Base-by-base conservation (phyloP, 2,888 invertebrate genomes). In the Plebejus argus region DNA sequence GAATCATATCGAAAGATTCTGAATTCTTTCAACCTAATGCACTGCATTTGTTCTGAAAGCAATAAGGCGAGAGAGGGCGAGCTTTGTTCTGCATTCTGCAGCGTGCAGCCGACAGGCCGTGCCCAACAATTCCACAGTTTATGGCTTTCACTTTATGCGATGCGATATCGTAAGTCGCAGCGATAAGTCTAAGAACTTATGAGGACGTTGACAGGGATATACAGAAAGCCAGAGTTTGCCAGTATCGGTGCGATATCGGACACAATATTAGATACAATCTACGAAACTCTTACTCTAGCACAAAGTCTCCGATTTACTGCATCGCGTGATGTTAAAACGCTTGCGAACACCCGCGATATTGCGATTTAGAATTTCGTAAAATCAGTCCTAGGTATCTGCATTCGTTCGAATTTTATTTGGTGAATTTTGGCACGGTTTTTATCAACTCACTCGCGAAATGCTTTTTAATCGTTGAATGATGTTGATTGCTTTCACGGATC, bases 361-460 rank as follows among this genome's bases (percentile, higher is more conserved):
- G 66, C 28, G 15, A 28, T 66, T 28, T 28, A 66, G 66, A 33
- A 33, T 33, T 33, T 66, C 33, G 66, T 28, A 10, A 66, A 28
- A 33, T 66, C 66, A 66, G 66, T 28, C 0, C 0, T 12, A 53
- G 53, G 53, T 53, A 23, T 23, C 15, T 28, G 28, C 15, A 66
- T 66, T 66, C 28, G 28, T 66, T 66, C 15, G 12, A 66, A 66
- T 66, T 61, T 66, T 12, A 23, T 66, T 58, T 7, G 20, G 10
- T 8, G n/a, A 20, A 58, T 58, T 58, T 58, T 20, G 58, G 23
- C 12, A 23, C 8, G 15, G 20, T 58, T 66, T 66, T 66, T 66
- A 23, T 66, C 66, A 66, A 66, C 66, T 28, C 66, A 66, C 15
- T 66, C 66, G 66, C 66, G 18, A 66, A 66, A 66, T 66, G 66